Conservation (phyloP, 2,113 vertebrate species). For the Genyomyrus donnyi region DNA sequence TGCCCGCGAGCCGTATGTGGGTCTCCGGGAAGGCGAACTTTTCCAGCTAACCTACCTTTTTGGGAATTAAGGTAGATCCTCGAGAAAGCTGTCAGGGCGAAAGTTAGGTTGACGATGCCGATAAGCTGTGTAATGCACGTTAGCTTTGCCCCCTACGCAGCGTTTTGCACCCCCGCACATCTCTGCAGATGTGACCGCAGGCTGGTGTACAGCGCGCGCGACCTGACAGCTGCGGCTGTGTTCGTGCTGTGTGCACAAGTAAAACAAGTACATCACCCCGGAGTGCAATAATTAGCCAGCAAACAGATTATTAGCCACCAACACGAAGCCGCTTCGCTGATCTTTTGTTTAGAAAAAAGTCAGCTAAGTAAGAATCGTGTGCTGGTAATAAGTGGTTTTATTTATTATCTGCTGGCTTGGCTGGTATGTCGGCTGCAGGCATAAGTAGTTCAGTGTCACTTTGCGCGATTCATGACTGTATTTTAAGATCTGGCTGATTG, state of each 20-base stretch:
- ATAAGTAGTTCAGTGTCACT: not conserved
- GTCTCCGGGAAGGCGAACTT: not conserved
- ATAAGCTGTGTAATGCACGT: not conserved
- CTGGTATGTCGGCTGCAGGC: not conserved
- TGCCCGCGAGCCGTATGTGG: not conserved
- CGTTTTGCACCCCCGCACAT: not conserved
- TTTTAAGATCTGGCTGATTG: not conserved
- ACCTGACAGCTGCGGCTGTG: not conserved
- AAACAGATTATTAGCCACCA: not conserved
- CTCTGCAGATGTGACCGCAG: not conserved
- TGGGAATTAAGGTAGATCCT: not conserved
- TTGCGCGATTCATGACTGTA: not conserved
- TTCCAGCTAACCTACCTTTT: not conserved
- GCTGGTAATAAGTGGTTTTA: not conserved
- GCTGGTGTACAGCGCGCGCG: not conserved
- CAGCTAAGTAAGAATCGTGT: not conserved
- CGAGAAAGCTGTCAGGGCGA: not conserved
- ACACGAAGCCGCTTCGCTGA: not conserved
- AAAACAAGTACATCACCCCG: not conserved
- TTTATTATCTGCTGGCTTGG: not conserved
- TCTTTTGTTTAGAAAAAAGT: not conserved
- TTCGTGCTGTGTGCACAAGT: not conserved
- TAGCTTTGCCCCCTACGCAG: not conserved
- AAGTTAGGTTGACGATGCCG: not conserved
- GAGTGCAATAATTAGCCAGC: not conserved